Evolutionary conservation across 2,113 vertebrate genomes (phyloP).

Genomic region (Colistium nudipinnis): DNA sequence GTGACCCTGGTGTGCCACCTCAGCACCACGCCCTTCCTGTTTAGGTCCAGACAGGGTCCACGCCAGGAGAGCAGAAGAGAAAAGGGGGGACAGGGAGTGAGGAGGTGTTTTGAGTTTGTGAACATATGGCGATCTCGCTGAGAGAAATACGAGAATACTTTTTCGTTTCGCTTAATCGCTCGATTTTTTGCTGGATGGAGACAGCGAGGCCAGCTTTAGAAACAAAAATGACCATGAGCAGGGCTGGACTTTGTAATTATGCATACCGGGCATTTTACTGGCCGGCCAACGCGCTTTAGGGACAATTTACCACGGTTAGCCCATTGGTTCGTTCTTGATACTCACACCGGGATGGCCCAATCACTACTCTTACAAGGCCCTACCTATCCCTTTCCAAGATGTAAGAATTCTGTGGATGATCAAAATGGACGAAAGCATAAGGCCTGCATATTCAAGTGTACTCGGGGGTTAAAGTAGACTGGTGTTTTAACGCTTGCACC

Average conservation of each 20-base stretch:
- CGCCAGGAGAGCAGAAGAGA: constrained; percentile 51
- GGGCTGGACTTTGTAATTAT: background rate
- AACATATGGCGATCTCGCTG: constrained; percentile 38
- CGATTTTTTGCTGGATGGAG: background rate
- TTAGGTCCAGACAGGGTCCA: constrained; percentile 73
- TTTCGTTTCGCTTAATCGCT: background rate
- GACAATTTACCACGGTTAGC: too few relatives aligned
- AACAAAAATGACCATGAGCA: background rate
- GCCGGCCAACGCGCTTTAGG: too few relatives aligned
- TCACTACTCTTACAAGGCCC: too few relatives aligned
- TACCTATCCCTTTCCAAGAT: too few relatives aligned
- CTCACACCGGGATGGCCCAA: too few relatives aligned
- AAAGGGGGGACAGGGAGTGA: constrained; percentile 39
- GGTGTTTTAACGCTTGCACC: too few relatives aligned
- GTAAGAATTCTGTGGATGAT: too few relatives aligned
- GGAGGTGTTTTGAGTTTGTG: constrained; percentile 40
- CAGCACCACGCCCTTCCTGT: constrained; percentile 80
- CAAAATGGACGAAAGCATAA: too few relatives aligned
- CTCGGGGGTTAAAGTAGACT: too few relatives aligned
- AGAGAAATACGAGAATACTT: constrained; percentile 20
- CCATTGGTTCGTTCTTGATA: too few relatives aligned
- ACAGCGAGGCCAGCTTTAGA: background rate
- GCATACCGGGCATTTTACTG: too few relatives aligned
- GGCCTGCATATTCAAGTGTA: too few relatives aligned
- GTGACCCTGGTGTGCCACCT: constrained; percentile 82